These are phyloP conservation scores for Rhinichthys klamathensis DNA, from an alignment of 2,113 vertebrate species.

Conservation along the genomic window DNA sequence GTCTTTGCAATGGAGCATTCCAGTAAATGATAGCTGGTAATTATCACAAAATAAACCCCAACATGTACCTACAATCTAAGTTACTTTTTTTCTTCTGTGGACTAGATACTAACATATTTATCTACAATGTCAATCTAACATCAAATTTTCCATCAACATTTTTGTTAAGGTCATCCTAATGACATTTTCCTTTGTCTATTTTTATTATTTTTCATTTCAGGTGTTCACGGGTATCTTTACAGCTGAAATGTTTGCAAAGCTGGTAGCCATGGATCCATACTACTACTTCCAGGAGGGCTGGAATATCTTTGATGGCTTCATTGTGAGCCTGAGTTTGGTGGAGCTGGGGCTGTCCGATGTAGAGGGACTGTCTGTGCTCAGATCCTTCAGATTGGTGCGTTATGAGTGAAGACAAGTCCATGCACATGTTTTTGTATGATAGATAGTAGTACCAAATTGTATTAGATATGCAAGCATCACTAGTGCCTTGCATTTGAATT, in stretches of 20 bases:
- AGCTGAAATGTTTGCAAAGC: constrained; percentile 97
- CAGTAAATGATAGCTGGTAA: not conserved
- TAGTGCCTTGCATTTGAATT: not conserved
- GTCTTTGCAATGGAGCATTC: not conserved
- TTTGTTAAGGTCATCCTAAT: not conserved
- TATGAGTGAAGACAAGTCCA: not conserved
- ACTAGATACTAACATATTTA: not conserved
- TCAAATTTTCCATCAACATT: not conserved
- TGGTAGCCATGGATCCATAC: constrained; percentile 98
- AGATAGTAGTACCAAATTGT: not conserved
- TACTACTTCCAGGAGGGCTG: constrained; percentile 99
- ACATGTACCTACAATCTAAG: too few relatives aligned
- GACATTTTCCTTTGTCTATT: not conserved
- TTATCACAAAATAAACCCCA: too few relatives aligned
- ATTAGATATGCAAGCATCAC: not conserved
- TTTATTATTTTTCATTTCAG: constrained; percentile 65
- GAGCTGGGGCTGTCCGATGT: constrained; percentile 91
- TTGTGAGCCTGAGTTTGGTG: constrained; percentile 97
- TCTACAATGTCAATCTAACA: not conserved
- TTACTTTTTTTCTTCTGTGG: not conserved
- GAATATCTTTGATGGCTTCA: constrained; percentile 99
- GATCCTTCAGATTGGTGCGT: constrained; percentile 97
- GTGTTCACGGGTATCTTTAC: constrained; percentile 99
- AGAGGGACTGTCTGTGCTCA: constrained; percentile 95
- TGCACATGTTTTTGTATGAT: constrained; percentile 13